Percentiles rank a stretch among this genome's conserved stretches.
Evolutionary conservation across 2,888 invertebrate genomes (phyloP).

Genomic region (Drosophila planitibia): DNA sequence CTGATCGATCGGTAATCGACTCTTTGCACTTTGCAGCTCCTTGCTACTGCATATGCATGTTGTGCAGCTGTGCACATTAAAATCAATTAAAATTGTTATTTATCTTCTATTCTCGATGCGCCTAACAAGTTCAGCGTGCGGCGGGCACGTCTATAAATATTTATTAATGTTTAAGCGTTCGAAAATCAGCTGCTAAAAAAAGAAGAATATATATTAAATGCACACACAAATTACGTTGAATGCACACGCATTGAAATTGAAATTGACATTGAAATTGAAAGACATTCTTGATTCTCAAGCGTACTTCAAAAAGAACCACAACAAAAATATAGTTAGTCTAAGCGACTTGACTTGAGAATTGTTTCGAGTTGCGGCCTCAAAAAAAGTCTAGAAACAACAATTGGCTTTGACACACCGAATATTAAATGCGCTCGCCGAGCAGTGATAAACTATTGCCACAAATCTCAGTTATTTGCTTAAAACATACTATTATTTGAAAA

Average conservation of each 20-base stretch:
- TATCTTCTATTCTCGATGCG: constrained; percentile 65
- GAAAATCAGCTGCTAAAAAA: constrained; percentile 36
- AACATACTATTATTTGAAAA: background rate
- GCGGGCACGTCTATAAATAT: constrained; percentile 73
- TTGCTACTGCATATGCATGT: constrained; percentile 38
- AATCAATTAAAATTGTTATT: constrained; percentile 79
- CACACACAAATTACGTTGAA: constrained; percentile 21
- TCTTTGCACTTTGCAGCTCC: background rate
- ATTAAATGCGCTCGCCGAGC: background rate
- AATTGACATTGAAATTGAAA: constrained; percentile 45
- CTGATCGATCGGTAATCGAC: constrained; percentile 9
- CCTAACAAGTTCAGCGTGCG: constrained; percentile 70
- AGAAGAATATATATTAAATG: constrained; percentile 14
- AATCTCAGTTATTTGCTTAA: background rate
- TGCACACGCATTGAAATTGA: constrained; percentile 61
- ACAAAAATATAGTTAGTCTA: constrained; percentile 8
- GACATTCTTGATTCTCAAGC: constrained; percentile 56
- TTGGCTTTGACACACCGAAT: background rate
- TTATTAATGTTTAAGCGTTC: constrained; percentile 62
- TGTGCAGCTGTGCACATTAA: constrained; percentile 78
- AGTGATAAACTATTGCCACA: background rate
- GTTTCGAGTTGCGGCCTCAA: constrained; percentile 24
- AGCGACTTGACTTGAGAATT: constrained; percentile 29
- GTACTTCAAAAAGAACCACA: constrained; percentile 49
- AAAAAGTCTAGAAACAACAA: background rate